Base-by-base conservation (phyloP, 2,797 vertebrate genomes). In the Siniperca scherzeri region DNA sequence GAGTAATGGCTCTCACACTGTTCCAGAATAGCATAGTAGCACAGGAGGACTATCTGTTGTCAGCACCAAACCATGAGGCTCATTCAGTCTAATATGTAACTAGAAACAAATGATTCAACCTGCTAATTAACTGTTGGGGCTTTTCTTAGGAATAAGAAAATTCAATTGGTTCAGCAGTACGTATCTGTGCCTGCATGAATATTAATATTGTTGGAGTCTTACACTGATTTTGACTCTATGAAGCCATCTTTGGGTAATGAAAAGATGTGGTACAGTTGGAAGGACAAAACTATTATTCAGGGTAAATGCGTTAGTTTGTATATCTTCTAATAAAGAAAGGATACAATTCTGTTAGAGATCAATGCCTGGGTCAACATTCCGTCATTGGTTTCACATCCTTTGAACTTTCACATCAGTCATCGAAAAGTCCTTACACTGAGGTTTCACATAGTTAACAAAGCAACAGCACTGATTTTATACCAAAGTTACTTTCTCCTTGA, bases 1-100 rank as follows among this genome's bases (percentile, higher is more conserved):
- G 91, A 95, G 92, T 94, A 95, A 95, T 94, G 92, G 80, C 87
- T 87, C 65, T 67, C 78, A 21, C 82, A 55, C 62, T 42, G 66
- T 81, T 90, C 84, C 82, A 90, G 86, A 93, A 90, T 67, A 80
- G 83, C 88, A 82, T 33, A 74, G 85, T n/a, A 48, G 80, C 76
- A 65, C 60, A 60, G 70, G 75, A 82, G 69, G 65, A 74, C 73
- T 57, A 52, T 86, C 70, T 82, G 80, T 60, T 79, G 81, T 82
- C 80, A 82, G 82, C 73, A 74, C 60, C 78, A 36, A 77, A 78
- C 50, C 65, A 74, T 73, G 69, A 84, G 70, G 83, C 81, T 86
- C 77, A 61, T 74, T 77, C 68, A 19, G 62, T 80, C 81, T 60
- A 77, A 81, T 75, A 74, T 88, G 84, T 82, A 69, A 77, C 27